These are phyloP conservation scores for Gorsachius magnificus DNA, from an alignment of 2,797 vertebrate genomes.

Conservation along the genomic window DNA sequence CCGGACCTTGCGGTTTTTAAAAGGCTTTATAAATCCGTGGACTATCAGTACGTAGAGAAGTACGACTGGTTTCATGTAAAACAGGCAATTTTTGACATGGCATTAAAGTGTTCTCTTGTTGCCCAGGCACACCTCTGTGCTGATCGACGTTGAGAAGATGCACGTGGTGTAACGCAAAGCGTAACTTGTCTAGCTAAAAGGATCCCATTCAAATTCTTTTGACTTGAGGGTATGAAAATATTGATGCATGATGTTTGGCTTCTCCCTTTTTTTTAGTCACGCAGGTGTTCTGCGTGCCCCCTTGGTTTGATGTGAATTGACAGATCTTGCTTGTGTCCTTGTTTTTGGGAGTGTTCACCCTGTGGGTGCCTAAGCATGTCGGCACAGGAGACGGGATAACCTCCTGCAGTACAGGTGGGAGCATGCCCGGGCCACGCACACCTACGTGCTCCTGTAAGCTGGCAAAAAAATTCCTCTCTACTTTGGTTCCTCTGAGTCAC, in stretches of 20 bases:
- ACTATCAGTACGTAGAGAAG: not conserved
- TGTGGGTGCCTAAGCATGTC: accelerated
- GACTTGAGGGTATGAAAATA: not conserved
- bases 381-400: not conserved
- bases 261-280: not conserved
- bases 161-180: accelerated
- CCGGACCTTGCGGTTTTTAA: not conserved
- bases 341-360: not conserved
- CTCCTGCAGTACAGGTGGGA: not conserved
- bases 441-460: accelerated
- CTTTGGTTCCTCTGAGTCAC: not conserved
- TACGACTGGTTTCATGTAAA: not conserved
- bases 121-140: not conserved
- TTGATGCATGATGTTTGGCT: accelerated
- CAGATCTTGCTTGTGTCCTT: not conserved
- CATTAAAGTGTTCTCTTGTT: not conserved
- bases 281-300: not conserved
- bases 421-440: not conserved
- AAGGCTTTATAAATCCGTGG: not conserved
- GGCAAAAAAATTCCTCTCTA: not conserved
- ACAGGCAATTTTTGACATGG: not conserved
- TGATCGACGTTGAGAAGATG: not conserved
- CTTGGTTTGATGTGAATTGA: not conserved
- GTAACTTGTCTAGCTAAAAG: not conserved
- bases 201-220: not conserved